Evolutionary conservation across 2,888 invertebrate species (phyloP), one percentile per base, ranked within the genome.

Genomic region (Drosophila suboccidentalis): DNA sequence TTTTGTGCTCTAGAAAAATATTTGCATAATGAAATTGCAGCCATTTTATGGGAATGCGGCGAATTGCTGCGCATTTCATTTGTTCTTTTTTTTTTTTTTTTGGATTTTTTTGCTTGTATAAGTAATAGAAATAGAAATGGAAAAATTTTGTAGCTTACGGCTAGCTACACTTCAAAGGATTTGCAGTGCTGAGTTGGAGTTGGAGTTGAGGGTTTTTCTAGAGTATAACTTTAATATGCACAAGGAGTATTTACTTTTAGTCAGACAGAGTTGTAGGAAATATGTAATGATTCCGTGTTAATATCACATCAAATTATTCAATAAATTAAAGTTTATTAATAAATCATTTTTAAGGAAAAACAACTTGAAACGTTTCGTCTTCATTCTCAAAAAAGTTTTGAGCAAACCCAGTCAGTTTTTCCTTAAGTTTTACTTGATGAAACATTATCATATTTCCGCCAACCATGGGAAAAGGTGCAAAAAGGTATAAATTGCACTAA

Each of bases 361-460:
- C 29, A 41, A 11, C 32, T n/a, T 19, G 3, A 15, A 57, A 26
- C 51, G 26, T 32, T 38, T 34, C n/a, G n/a, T 43, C 9, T 34
- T 19, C 49, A 44, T 43, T 41, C 41, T 29, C 13, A 6, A 3
- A 11, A 44, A 64, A 59, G 22, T 59, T 60, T 57, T 13, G 29
- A 49, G 22, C 5, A 36, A 19, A 29, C 13, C 13, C 15, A 51
- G 32, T 22, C 4, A 26, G 10, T 39, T 38, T 36, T 15, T 26
- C 15, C 8, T n/a, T 9, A 6, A 11, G 29, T 53, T 32, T 60
- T 44, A 75, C 51, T 62, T 69, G 19, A 19, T 54, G 49, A 65
- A 58, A 55, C 64, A 74, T 71, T 71, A 43, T 47, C 83, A 72
- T 82, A 82, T 66, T 80, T 76, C 59, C 47, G 43, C 47, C 62